These are phyloP conservation scores for Melieria crassipennis DNA, from an alignment of 2,888 invertebrate genomes.

Conservation along the genomic window DNA sequence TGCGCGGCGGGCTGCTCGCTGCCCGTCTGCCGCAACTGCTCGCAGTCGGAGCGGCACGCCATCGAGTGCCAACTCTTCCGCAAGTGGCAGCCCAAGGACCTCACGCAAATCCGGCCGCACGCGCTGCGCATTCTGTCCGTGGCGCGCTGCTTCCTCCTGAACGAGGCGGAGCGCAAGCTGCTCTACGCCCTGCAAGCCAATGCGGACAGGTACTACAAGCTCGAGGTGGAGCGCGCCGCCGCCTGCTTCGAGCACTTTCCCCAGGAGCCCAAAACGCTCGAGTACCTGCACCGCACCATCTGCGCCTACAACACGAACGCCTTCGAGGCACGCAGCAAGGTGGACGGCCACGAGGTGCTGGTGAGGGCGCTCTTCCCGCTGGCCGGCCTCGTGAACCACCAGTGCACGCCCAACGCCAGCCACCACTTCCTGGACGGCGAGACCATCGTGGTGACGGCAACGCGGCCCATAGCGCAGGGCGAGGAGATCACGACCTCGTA, in stretches of 20 bases:
- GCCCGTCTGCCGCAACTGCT: constrained; percentile 75
- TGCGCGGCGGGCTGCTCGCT: constrained; percentile 75
- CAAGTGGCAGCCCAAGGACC: constrained; percentile 69
- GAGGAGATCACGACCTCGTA: constrained; percentile 75
- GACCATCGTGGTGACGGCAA: constrained; percentile 72
- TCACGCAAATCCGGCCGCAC: constrained; percentile 49
- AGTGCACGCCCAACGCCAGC: constrained; percentile 77
- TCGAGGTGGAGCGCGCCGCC: constrained; percentile 55
- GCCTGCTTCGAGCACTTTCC: constrained; percentile 62
- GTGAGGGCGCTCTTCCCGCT: constrained; percentile 74
- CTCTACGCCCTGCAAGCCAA: constrained; percentile 63
- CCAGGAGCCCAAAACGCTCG: constrained; percentile 53
- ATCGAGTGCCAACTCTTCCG: constrained; percentile 74
- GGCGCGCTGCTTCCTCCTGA: constrained; percentile 60
- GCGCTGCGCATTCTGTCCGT: constrained; percentile 59
- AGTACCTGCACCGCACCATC: constrained; percentile 60
- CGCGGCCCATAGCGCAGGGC: constrained; percentile 71
- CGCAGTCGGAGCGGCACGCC: constrained; percentile 69
- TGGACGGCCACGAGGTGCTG: constrained; percentile 60
- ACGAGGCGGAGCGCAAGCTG: constrained; percentile 54
- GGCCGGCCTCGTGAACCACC: constrained; percentile 76
- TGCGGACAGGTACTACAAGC: constrained; percentile 55
- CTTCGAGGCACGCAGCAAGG: constrained; percentile 58
- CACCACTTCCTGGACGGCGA: constrained; percentile 73
- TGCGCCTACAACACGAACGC: constrained; percentile 65